Conservation (phyloP, 2,797 vertebrate genomes). For the Crocodylus rhombifer region DNA sequence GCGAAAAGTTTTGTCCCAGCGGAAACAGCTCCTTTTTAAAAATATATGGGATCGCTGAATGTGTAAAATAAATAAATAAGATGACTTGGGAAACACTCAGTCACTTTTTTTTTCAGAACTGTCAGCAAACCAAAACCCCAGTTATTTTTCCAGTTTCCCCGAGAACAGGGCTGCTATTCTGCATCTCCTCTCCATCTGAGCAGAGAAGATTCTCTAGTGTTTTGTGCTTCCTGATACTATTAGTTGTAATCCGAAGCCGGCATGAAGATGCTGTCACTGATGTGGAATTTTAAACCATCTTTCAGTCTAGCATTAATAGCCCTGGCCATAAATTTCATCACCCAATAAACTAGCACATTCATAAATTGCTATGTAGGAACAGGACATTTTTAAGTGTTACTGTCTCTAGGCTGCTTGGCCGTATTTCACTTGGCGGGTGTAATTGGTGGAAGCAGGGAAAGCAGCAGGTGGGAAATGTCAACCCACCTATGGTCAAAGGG, state of each 20-base stretch:
- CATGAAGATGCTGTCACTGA: neutral
- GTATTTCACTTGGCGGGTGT: neutral
- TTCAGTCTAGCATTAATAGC: slow-evolving; percentile 31
- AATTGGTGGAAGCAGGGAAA: neutral
- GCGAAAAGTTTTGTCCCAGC: too few relatives aligned
- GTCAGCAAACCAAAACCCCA: too few relatives aligned
- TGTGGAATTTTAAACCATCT: neutral
- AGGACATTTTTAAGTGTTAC: neutral
- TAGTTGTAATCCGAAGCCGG: neutral
- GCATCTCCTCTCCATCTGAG: neutral
- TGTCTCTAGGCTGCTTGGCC: neutral
- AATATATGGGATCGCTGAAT: too few relatives aligned
- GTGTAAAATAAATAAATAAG: too few relatives aligned
- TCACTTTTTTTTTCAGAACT: too few relatives aligned
- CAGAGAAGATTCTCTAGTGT: neutral
- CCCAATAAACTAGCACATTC: neutral
- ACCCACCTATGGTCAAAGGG: neutral
- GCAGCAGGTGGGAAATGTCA: neutral
- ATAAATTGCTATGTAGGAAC: neutral
- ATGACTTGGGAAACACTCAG: too few relatives aligned
- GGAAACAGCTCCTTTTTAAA: too few relatives aligned
- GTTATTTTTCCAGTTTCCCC: neutral
- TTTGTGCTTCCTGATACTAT: neutral
- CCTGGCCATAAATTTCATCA: slow-evolving; percentile 37
- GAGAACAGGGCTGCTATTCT: neutral